phyloP scores from a whole-genome alignment of 1,140 invertebrate genomes.

The Ruditapes philippinarum region DNA sequence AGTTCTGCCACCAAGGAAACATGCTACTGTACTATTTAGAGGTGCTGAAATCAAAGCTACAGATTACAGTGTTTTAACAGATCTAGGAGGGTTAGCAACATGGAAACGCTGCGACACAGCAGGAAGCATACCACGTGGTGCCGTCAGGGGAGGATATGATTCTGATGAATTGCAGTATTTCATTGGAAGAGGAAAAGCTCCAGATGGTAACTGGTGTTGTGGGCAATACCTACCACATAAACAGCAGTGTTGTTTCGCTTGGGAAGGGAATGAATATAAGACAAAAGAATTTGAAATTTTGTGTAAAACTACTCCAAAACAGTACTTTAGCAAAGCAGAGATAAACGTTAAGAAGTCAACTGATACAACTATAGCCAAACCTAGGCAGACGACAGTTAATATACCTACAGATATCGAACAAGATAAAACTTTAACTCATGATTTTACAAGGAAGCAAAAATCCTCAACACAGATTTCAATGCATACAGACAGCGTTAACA shows the following conservation, averaged over 20 bases:
- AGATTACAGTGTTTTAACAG: conserved; percentile 42
- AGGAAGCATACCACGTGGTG: conserved; percentile 39
- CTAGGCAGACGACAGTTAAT: neutral
- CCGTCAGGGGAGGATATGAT: conserved; percentile 44
- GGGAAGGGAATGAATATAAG: conserved; percentile 15
- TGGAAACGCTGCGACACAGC: conserved; percentile 1
- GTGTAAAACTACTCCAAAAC: neutral
- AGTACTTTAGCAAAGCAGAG: neutral
- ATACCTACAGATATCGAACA: too few relatives aligned
- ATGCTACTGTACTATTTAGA: conserved; percentile 14
- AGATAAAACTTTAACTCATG: neutral
- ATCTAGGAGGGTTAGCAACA: neutral
- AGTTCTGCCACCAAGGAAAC: neutral
- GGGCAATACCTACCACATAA: conserved; percentile 35
- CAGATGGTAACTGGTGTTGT: conserved; percentile 26
- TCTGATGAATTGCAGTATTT: conserved; percentile 19
- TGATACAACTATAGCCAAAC: too few relatives aligned
- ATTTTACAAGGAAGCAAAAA: neutral
- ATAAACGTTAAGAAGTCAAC: too few relatives aligned
- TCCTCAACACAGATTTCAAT: neutral
- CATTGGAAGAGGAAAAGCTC: conserved; percentile 35
- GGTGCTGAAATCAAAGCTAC: conserved; percentile 36
- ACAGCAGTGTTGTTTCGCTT: conserved; percentile 51
- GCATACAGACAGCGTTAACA: neutral
- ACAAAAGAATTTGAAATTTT: conserved; percentile 25